Conservation (phyloP, 2,888 invertebrate genomes). For the Thecocarcelia acutangulata region DNA sequence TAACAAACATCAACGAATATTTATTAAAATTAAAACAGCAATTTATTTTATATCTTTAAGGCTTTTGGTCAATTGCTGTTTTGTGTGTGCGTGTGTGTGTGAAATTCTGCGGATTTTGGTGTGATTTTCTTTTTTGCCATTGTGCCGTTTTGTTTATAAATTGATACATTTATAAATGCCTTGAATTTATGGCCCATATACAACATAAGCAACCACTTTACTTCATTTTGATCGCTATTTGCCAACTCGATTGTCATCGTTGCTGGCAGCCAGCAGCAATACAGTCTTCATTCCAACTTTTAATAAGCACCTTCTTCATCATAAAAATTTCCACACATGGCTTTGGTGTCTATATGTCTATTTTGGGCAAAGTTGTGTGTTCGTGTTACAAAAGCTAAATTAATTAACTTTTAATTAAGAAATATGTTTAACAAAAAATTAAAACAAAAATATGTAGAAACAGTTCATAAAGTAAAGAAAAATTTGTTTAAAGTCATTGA, state of each 20-base stretch:
- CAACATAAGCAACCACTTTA: constrained; percentile 21
- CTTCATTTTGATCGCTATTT: constrained; percentile 25
- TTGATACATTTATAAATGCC: constrained; percentile 59
- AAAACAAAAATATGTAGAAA: no score
- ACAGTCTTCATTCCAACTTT: background rate
- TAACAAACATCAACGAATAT: constrained; percentile 49
- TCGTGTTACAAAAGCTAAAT: constrained; percentile 9
- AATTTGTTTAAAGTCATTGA: no score
- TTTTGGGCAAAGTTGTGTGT: constrained; percentile 10
- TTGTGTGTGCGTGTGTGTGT: constrained; percentile 7
- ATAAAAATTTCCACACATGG: constrained; percentile 9
- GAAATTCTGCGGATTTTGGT: constrained; percentile 18
- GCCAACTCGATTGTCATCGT: background rate
- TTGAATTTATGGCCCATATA: constrained; percentile 43
- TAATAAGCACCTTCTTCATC: constrained; percentile 4
- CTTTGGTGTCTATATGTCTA: constrained; percentile 7
- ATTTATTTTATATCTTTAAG: constrained; percentile 36
- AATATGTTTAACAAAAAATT: background rate
- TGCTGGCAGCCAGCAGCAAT: background rate
- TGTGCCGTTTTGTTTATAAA: constrained; percentile 49
- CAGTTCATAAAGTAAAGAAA: no score
- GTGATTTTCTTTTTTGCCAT: constrained; percentile 4
- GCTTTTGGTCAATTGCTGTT: constrained; percentile 10
- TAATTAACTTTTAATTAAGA: constrained; percentile 21
- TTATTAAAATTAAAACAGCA: constrained; percentile 57